Evolutionary conservation across 2,113 vertebrate species (phyloP), one percentile per base, ranked within the genome.

Genomic region (Otus sunia): DNA sequence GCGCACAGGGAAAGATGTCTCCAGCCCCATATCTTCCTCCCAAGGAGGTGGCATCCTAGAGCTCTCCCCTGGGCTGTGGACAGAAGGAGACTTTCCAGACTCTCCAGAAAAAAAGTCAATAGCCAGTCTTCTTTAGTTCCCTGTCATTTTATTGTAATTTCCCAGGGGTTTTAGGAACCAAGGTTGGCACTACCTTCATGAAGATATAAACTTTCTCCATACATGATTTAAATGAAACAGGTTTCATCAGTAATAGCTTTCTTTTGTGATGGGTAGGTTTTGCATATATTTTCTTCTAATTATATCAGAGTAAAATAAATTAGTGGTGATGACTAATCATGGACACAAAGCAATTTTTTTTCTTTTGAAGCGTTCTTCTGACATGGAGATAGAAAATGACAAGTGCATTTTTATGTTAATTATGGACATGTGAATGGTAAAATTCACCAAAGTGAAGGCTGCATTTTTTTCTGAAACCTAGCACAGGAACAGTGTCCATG

Each of bases 241-340:
- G 8, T 43, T 10, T 39, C 16, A 89, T 79, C 59, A 92, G 25
- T 66, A 37, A 55, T 25, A 94, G 17, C 12, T 93, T 93, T 93
- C 86, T 92, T 53, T 76, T 47, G 25, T 5, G 7, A 81, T 63
- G 32, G 32, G 23, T 49, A 96, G 63, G 76, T 92, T 94, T 95
- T 72, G 66, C 60, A 94, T 72, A 47, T 79, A 94, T 96, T 94
- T 96, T 91, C 67, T 93, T 66, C 88, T 93, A 75, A 94, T 92
- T 85, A 59, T 88, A 76, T 73, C 27, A 63, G 55, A 91, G 88
- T 53, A 79, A 97, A 95, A 95, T 92, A 78, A 96, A 89, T 89
- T 41, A 80, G 26, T 52, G 19, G 2, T 47, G 88, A 94, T 79
- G 90, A 95, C 71, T 96, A 86, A 95, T 83, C 69, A 71, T 53